A percentile compares a stretch with the other conserved stretches of the same genome.
Evolutionary conservation across 2,113 vertebrate genomes (phyloP).

Genomic region (Serinus canaria): DNA sequence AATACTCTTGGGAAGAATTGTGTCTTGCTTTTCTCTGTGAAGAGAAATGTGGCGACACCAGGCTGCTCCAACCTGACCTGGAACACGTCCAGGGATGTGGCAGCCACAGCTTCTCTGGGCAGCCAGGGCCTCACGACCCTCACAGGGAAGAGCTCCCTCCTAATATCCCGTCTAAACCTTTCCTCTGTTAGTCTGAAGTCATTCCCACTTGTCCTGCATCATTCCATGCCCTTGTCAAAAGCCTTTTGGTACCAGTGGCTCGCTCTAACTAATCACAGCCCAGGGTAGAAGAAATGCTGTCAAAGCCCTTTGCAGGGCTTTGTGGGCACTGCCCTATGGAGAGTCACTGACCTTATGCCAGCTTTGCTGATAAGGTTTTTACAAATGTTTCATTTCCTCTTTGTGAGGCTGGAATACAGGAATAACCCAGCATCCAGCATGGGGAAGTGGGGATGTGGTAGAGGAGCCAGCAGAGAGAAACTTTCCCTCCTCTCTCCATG

Average conservation of each 20-base stretch:
- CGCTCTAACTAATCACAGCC: not conserved
- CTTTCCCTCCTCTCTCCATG: not conserved
- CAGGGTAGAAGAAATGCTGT: not conserved
- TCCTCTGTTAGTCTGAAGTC: not conserved
- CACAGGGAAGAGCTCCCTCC: not conserved
- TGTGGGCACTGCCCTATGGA: not conserved
- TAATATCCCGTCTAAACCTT: not conserved
- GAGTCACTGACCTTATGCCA: not conserved
- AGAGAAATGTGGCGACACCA: too few relatives aligned
- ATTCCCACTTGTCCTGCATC: not conserved
- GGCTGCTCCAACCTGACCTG: accelerated
- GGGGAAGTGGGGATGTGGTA: not conserved
- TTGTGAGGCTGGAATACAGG: not conserved
- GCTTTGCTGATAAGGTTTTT: not conserved
- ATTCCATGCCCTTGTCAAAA: not conserved
- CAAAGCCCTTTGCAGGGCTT: not conserved
- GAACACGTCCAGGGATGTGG: not conserved
- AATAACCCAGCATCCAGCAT: not conserved
- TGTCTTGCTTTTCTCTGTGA: too few relatives aligned
- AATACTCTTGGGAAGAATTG: too few relatives aligned
- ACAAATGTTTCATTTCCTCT: not conserved
- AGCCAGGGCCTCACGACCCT: not conserved
- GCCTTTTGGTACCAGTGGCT: not conserved
- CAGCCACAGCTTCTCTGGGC: not conserved
- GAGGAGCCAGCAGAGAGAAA: not conserved